A percentile compares a stretch with the other conserved stretches of the same genome.
phyloP scores from a whole-genome alignment of 2,888 invertebrate species.

The Sipha maydis region DNA sequence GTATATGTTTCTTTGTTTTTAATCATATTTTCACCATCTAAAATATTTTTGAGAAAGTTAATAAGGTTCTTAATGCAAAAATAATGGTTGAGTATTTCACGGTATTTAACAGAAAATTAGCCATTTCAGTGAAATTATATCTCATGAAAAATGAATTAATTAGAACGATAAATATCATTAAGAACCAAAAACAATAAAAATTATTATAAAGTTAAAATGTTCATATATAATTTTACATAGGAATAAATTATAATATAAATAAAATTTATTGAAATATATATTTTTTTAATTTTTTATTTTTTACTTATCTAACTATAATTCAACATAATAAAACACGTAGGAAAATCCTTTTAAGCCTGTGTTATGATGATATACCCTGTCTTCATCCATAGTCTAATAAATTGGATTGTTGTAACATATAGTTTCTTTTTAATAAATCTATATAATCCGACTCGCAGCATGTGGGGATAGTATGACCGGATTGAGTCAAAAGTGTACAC shows the following conservation, averaged over 20 bases:
- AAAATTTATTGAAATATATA: too few relatives aligned
- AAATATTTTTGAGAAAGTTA: background rate
- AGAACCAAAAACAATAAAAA: background rate
- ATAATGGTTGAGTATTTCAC: conserved; percentile 2
- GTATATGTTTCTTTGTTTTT: background rate
- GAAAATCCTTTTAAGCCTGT: background rate
- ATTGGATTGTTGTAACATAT: conserved; percentile 10
- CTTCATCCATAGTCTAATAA: conserved; percentile 5
- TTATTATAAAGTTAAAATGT: background rate
- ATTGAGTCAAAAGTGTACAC: conserved; percentile 16
- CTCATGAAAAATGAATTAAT: background rate
- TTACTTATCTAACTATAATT: background rate
- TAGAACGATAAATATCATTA: background rate
- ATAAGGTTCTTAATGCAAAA: background rate
- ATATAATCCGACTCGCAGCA: conserved; percentile 18
- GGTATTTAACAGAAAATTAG: conserved; percentile 1
- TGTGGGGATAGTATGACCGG: conserved; percentile 21
- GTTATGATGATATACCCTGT: background rate
- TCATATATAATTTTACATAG: too few relatives aligned
- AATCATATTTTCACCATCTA: conserved; percentile 1
- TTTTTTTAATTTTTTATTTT: background rate
- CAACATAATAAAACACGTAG: background rate
- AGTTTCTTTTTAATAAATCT: background rate
- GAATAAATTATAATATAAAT: too few relatives aligned
- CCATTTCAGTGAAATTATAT: background rate